These are phyloP conservation scores for Turritopsis rubra DNA, from an alignment of 30 jellyfish, hydroid and myxozoan genomes.

Conservation along the genomic window DNA sequence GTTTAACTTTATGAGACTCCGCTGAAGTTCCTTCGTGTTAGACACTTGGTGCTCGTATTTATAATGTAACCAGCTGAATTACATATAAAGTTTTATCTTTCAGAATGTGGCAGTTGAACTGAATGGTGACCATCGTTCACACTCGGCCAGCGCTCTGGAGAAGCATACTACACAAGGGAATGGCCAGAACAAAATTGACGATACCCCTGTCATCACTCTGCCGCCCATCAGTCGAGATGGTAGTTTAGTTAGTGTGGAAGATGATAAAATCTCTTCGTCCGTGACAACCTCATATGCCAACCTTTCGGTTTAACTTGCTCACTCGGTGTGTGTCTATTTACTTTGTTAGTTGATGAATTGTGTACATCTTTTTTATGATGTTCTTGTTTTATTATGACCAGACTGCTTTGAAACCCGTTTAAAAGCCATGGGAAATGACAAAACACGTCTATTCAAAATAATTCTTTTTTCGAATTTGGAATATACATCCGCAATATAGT, in stretches of 20 bases:
- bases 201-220: not conserved
- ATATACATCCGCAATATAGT: no score
- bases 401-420: no score
- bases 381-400: no score
- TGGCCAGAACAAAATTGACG: not conserved
- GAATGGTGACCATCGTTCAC: slow-evolving; percentile 13
- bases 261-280: not conserved
- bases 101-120: not conserved
- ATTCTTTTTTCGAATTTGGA: no score
- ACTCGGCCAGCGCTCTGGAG: slow-evolving; percentile 4
- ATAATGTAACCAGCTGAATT: no score
- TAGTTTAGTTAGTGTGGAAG: not conserved
- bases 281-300: not conserved
- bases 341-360: no score
- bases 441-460: no score
- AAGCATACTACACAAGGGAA: not conserved
- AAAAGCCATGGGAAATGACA: no score
- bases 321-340: not conserved
- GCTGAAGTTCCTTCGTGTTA: no score
- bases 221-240: slow-evolving; percentile 15
- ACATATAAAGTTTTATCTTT: not conserved
- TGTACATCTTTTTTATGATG: no score
- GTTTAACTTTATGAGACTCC: no score
- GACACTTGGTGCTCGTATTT: no score
- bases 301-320: not conserved